phyloP scores from a whole-genome alignment of 1,140 invertebrate species.

The Apis florea region DNA sequence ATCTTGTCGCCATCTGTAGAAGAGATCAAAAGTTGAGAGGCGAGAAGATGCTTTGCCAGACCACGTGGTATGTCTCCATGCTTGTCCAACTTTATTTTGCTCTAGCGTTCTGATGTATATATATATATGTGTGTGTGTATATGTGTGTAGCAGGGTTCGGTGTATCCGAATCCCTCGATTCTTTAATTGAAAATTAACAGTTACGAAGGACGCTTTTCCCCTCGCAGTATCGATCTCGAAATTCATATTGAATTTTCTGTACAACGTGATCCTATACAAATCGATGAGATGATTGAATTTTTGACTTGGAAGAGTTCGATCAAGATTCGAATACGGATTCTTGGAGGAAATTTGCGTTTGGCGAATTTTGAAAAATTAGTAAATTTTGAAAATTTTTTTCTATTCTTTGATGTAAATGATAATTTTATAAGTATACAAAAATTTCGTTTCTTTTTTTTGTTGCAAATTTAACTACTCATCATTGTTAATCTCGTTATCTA shows the following conservation, averaged over 20 bases:
- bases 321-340: too few species aligned
- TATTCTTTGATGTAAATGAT: too few species aligned
- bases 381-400: too few species aligned
- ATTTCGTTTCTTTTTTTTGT: too few species aligned
- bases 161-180: slow-evolving; percentile 27
- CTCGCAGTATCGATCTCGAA: background rate
- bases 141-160: background rate
- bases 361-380: background rate
- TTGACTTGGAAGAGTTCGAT: too few species aligned
- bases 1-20: too few species aligned
- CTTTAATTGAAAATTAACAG: slow-evolving; percentile 34
- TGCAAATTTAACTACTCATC: too few species aligned
- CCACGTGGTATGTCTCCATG: slow-evolving; percentile 28
- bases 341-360: background rate
- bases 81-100: slow-evolving; percentile 17
- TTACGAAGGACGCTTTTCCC: background rate
- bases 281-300: background rate
- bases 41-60: background rate
- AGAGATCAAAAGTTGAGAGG: background rate
- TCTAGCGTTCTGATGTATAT: background rate
- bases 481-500: too few species aligned
- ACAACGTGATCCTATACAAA: background rate
- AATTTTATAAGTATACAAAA: too few species aligned
- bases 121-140: too few species aligned
- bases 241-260: slow-evolving; percentile 40